A percentile compares a stretch with the other conserved stretches of the same genome.
Evolutionary conservation across 1,140 invertebrate genomes (phyloP).

Genomic region (Ceratoteleas bidentatus): DNA sequence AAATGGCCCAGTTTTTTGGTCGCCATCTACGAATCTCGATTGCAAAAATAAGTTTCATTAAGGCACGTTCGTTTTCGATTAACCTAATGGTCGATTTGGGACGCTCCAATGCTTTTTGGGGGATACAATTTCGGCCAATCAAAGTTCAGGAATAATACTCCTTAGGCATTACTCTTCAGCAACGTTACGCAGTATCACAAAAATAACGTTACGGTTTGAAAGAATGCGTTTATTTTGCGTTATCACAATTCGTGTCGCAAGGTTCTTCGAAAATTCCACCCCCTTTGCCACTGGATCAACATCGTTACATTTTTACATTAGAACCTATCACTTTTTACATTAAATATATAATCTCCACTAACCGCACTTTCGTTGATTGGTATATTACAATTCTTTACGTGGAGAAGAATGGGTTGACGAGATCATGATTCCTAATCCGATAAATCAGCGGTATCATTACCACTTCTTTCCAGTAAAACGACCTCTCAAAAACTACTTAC

Average conservation of each 20-base stretch:
- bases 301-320: conserved; percentile 8
- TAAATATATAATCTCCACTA: conserved; percentile 3
- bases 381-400: background rate
- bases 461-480: no score
- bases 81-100: conserved; percentile 13
- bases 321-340: conserved; percentile 31
- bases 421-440: no score
- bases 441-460: background rate
- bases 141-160: no score
- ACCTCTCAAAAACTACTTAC: no score
- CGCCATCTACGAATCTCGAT: conserved; percentile 1
- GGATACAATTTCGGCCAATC: background rate
- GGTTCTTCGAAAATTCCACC: no score
- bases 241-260: no score
- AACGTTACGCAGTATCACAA: background rate
- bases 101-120: no score
- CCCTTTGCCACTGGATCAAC: background rate
- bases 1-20: no score
- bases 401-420: background rate
- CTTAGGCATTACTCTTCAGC: background rate
- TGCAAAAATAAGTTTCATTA: conserved; percentile 18
- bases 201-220: background rate
- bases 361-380: background rate
- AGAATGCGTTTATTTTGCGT: background rate
- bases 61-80: conserved; percentile 33